Conservation (phyloP, 2,888 invertebrate species). For the Archaeoteleia sp. region DNA sequence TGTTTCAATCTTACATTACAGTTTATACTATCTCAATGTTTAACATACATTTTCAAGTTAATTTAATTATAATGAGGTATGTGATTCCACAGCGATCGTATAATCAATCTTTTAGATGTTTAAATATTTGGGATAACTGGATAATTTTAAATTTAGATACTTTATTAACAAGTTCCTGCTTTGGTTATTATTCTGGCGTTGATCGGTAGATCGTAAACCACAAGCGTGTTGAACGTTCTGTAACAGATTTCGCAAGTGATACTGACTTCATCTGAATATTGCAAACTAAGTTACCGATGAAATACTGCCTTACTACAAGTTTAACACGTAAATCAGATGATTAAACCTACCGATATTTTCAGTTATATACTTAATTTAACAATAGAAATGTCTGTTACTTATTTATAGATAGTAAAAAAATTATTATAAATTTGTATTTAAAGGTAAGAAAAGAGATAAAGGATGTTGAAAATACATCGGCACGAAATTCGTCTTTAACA, state of each 20-base stretch:
- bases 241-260: conserved; percentile 21
- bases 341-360: too few species aligned
- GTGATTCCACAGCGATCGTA: too few species aligned
- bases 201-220: conserved; percentile 22
- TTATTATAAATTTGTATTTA: too few species aligned
- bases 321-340: too few species aligned
- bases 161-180: conserved; percentile 18
- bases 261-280: conserved; percentile 4
- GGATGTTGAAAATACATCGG: conserved; percentile 9
- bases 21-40: too few species aligned
- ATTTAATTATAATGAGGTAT: too few species aligned
- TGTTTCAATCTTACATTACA: too few species aligned
- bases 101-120: too few species aligned
- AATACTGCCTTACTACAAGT: too few species aligned
- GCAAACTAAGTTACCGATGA: neutral
- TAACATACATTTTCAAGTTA: too few species aligned
- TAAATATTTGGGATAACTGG: neutral
- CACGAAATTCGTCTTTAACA: conserved; percentile 11
- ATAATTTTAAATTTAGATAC: conserved; percentile 3
- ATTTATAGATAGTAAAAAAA: neutral
- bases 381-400: too few species aligned
- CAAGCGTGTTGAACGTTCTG: conserved; percentile 6
- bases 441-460: neutral
- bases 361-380: too few species aligned
- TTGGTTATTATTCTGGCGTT: conserved; percentile 12